phyloP scores from a whole-genome alignment of 2,888 invertebrate genomes.

The Tridacna crocea region DNA sequence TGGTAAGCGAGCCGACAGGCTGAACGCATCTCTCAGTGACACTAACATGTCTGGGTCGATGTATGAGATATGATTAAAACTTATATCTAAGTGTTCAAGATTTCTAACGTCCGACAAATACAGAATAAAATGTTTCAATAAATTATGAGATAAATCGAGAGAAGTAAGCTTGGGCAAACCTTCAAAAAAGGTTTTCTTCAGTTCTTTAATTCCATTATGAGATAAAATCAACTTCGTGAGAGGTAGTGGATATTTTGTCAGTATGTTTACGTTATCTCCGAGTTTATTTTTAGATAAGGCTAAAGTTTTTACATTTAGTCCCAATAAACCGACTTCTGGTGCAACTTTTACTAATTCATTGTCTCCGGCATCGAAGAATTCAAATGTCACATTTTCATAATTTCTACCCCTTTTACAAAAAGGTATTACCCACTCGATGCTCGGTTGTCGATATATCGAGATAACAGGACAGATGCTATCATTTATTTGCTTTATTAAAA shows the following conservation, averaged over 20 bases:
- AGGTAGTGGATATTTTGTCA: neutral
- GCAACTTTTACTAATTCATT: neutral
- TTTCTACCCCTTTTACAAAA: neutral
- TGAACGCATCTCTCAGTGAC: no score
- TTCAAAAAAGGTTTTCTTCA: neutral
- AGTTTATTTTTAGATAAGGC: neutral
- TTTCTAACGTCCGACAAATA: neutral
- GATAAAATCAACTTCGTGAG: neutral
- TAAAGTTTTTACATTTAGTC: neutral
- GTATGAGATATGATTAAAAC: neutral
- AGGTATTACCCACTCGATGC: neutral
- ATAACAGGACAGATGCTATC: no score
- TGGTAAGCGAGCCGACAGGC: no score
- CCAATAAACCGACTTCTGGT: neutral
- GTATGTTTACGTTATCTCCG: neutral
- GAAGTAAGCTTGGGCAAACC: neutral
- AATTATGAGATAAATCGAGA: neutral
- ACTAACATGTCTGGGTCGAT: neutral
- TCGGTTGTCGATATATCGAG: no score
- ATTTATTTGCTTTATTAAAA: no score
- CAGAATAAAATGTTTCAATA: neutral
- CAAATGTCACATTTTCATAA: neutral
- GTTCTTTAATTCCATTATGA: neutral
- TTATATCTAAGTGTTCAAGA: neutral
- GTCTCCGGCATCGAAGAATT: neutral